These are phyloP conservation scores for Trematocara variabile DNA, from an alignment of 2,113 vertebrate genomes.

Conservation along the genomic window DNA sequence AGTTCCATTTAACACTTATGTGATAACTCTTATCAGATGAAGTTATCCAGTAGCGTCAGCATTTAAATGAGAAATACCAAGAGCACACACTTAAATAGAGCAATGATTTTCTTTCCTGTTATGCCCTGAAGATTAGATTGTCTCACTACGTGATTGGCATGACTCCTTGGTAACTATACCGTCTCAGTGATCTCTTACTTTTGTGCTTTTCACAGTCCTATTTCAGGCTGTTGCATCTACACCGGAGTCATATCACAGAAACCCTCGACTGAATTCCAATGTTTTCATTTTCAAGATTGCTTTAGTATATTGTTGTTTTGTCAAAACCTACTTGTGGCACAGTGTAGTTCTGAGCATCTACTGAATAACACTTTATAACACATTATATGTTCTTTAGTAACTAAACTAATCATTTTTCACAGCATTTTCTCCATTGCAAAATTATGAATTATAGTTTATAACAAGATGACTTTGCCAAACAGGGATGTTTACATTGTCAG, in stretches of 20 bases:
- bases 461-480: background rate
- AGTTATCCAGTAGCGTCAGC: background rate
- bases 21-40: background rate
- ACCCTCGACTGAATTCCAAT: background rate
- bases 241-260: background rate
- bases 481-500: background rate
- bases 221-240: background rate
- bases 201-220: background rate
- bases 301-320: background rate
- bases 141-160: background rate
- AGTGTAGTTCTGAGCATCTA: background rate
- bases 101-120: background rate
- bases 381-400: background rate
- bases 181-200: background rate
- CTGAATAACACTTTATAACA: background rate
- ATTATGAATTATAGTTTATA: background rate
- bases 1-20: background rate
- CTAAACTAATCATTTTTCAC: background rate
- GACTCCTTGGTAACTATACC: constrained; percentile 2
- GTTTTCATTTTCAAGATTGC: background rate
- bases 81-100: background rate
- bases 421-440: background rate
- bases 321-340: background rate
- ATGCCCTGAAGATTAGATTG: background rate
- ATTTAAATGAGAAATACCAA: constrained; percentile 7